Evolutionary conservation across 2,888 invertebrate genomes (phyloP), one percentile per base, ranked within the genome.

Genomic region (Tromatobia lineatoria): DNA sequence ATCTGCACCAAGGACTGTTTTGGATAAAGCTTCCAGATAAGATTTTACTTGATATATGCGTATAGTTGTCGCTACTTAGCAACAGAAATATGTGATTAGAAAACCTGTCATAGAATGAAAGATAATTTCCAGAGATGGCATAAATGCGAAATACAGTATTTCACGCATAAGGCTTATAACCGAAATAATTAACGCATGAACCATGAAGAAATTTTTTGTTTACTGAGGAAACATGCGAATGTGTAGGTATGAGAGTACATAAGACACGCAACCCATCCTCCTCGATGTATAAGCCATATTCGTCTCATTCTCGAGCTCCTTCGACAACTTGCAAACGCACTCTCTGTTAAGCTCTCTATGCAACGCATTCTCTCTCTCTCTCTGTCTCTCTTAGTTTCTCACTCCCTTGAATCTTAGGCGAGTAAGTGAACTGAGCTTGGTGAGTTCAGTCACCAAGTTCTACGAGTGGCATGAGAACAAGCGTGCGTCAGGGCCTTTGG

Each of bases 401-500:
- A 1, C 25, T 23, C 3, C 23, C 57, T 23, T 42, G 38, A 50
- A 61, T 70, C 59, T 59, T 45, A 61, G 50, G 45, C 73, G 47
- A 67, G 50, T 15, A 18, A 69, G 69, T 20, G 6, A 69, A 61
- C 69, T 34, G 34, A 34, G 59, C 69, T 11, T 34, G 69, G 59
- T 34, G 47, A 77, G 50, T 61, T 50, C 34, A 77, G 59, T 59
- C 29, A 59, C n/a, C 69, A 73, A 79, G 71, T 79, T 73, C 23
- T 38, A 52, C 29, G 25, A 42, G 79, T 13, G 29, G 38, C 64
- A 45, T 52, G 64, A 64, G 73, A 73, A 64, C 61, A 45, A 57
- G 45, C 59, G 29, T 15, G 77, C 66, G 67, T 76, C 66, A 54
- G 76, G 81, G 80, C 80, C 77, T 79, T 83, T 74, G 80, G 83